Evolutionary conservation across 1,140 invertebrate species (phyloP).

Genomic region (Zeugodacus cucurbitae): DNA sequence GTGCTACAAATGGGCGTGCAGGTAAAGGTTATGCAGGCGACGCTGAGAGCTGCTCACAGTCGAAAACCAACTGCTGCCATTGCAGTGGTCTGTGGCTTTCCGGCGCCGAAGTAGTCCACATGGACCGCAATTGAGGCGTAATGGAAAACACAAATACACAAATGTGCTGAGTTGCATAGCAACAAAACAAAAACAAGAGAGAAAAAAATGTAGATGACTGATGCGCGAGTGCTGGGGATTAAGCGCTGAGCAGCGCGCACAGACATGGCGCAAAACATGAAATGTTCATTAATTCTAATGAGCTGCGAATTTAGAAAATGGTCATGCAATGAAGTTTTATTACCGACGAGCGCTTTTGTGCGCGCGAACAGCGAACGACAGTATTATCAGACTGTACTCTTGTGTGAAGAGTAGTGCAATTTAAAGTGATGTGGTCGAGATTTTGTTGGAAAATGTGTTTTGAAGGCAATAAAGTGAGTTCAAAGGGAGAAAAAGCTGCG

Average conservation of each 20-base stretch:
- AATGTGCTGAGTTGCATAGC: background rate
- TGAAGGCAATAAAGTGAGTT: no score
- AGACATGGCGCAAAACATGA: background rate
- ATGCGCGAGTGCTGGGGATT: background rate
- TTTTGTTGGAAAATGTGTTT: no score
- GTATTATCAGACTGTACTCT: no score
- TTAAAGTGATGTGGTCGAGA: no score
- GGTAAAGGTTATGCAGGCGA: background rate
- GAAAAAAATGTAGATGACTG: background rate
- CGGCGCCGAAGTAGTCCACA: background rate
- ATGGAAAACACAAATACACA: background rate
- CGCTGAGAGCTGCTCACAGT: no score
- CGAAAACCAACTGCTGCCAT: background rate
- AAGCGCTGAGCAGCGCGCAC: background rate
- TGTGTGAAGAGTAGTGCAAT: no score
- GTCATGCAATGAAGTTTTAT: background rate
- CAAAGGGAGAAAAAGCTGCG: no score
- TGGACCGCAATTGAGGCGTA: background rate
- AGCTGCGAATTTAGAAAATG: background rate
- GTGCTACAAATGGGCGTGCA: background rate
- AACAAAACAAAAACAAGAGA: no score
- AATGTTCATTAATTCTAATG: slow-evolving; percentile 1
- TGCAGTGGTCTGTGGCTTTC: background rate
- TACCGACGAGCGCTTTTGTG: background rate
- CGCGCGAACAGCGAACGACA: background rate